phyloP scores from a whole-genome alignment of 1,140 invertebrate species.

The Drosophila kepulauana region DNA sequence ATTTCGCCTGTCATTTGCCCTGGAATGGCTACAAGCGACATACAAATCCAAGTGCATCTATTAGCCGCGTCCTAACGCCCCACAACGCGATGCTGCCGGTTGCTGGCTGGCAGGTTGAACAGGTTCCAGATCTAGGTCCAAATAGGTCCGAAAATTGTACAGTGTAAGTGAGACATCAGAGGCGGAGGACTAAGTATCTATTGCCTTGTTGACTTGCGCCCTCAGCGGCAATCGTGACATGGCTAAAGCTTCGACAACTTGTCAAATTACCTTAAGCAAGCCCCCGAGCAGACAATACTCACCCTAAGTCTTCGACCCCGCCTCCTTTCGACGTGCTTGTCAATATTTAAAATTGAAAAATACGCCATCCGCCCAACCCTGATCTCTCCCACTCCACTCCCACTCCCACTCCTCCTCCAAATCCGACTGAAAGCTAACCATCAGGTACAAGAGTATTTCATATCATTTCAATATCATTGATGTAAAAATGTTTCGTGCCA shows the following conservation, averaged over 20 bases:
- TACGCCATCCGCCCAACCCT: conserved; percentile 45
- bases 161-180: conserved; percentile 58
- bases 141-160: no score
- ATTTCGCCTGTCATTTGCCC: conserved; percentile 53
- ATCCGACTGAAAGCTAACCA: neutral
- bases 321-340: conserved; percentile 46
- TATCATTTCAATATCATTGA: conserved; percentile 82
- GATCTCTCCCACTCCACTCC: neutral
- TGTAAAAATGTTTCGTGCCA: conserved; percentile 58
- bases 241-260: conserved; percentile 76
- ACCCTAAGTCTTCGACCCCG: neutral
- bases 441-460: conserved; percentile 58
- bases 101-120: neutral
- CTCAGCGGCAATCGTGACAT: conserved; percentile 44
- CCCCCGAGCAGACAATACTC: conserved; percentile 27
- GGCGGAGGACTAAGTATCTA: neutral
- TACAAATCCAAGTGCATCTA: conserved; percentile 69
- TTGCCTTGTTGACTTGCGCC: conserved; percentile 58
- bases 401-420: neutral
- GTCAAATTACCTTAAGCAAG: conserved; percentile 78
- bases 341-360: conserved; percentile 84
- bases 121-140: conserved; percentile 28
- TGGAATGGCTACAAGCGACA: conserved; percentile 30
- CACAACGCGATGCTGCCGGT: conserved; percentile 37
- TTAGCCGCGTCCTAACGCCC: conserved; percentile 50